A percentile compares a stretch with the other conserved stretches of the same genome.
These are phyloP conservation scores for Odontocolon sp. DNA, from an alignment of 2,888 invertebrate genomes.

Conservation along the genomic window DNA sequence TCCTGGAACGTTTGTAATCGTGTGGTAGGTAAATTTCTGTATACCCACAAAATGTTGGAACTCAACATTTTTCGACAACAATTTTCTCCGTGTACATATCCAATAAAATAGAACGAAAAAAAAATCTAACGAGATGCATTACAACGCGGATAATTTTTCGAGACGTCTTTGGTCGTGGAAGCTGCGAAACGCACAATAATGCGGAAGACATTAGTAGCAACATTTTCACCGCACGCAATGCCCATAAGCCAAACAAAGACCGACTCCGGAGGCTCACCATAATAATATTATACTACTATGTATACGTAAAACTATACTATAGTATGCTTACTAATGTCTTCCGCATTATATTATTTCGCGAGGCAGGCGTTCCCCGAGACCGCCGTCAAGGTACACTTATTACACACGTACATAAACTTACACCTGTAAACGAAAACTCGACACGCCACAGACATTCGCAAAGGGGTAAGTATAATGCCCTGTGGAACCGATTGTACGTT, in stretches of 20 bases:
- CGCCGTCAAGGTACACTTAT: conserved; percentile 54
- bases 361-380: conserved; percentile 50
- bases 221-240: conserved; percentile 58
- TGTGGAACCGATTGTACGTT: conserved; percentile 39
- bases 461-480: background rate
- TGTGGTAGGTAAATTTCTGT: no score
- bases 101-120: no score
- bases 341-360: conserved; percentile 58
- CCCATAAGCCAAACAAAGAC: conserved; percentile 57
- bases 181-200: conserved; percentile 51
- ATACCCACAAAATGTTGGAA: no score
- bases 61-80: no score
- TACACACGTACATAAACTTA: background rate
- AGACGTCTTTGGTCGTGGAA: background rate
- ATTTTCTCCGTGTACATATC: no score
- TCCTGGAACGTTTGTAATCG: no score
- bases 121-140: background rate
- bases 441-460: background rate
- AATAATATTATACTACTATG: conserved; percentile 24
- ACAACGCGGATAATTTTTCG: no score
- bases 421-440: background rate
- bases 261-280: conserved; percentile 16
- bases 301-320: background rate
- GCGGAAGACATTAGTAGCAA: conserved; percentile 59
- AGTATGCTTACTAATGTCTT: conserved; percentile 52